phyloP scores from a whole-genome alignment of 2,113 vertebrate species.

The Thomomys bottae region DNA sequence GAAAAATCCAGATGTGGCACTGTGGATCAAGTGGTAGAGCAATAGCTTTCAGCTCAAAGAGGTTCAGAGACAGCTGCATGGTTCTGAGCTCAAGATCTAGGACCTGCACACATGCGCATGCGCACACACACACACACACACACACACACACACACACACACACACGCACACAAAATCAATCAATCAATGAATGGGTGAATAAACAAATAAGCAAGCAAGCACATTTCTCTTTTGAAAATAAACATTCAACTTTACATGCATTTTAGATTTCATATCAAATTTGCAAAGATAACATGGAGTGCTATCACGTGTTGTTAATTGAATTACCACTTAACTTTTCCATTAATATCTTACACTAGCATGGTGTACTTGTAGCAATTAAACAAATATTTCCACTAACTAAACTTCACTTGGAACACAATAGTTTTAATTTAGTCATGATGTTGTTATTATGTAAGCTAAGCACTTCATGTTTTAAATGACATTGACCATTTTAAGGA shows the following conservation, averaged over 20 bases:
- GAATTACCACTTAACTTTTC: background rate
- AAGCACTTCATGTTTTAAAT: background rate
- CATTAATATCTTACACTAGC: background rate
- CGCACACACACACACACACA: too few species aligned
- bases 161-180: too few species aligned
- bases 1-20: too few species aligned
- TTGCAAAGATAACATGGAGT: background rate
- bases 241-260: constrained; percentile 15
- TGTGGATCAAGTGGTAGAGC: too few species aligned
- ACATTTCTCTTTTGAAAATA: background rate
- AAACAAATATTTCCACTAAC: background rate
- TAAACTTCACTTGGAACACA: background rate
- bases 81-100: too few species aligned
- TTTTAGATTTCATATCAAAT: background rate
- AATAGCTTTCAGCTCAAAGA: too few species aligned
- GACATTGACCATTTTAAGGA: background rate
- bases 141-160: too few species aligned
- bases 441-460: background rate
- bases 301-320: background rate
- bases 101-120: too few species aligned
- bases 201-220: too few species aligned
- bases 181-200: too few species aligned
- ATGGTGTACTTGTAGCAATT: background rate
- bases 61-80: too few species aligned
- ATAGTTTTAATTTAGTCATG: background rate